phyloP scores from a whole-genome alignment of 2,888 invertebrate genomes.

The Clunio marinus region DNA sequence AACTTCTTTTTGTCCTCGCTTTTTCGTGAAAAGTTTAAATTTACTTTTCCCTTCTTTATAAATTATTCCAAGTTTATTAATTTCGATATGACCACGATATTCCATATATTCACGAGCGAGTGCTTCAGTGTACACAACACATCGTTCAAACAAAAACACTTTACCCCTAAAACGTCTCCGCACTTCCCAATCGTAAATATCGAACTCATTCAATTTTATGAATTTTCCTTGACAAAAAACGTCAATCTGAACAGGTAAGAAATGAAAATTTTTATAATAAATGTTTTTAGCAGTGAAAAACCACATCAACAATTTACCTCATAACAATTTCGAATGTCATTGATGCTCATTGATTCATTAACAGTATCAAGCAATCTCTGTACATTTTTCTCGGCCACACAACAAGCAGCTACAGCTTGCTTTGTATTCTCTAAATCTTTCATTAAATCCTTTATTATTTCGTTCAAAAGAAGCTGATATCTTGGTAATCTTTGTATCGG shows the following conservation, averaged over 20 bases:
- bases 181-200: slow-evolving; percentile 46
- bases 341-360: slow-evolving; percentile 50
- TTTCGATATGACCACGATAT: slow-evolving; percentile 50
- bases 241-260: slow-evolving; percentile 46
- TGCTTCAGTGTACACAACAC: slow-evolving; percentile 50
- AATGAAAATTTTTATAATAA: neutral
- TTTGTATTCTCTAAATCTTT: slow-evolving; percentile 42
- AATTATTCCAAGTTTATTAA: slow-evolving; percentile 48
- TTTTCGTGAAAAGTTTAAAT: slow-evolving; percentile 42
- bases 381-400: slow-evolving; percentile 49
- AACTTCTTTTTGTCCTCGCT: slow-evolving; percentile 47
- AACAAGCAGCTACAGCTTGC: slow-evolving; percentile 49
- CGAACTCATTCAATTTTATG: slow-evolving; percentile 49
- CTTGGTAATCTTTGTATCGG: slow-evolving; percentile 51
- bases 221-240: slow-evolving; percentile 50
- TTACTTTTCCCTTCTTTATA: slow-evolving; percentile 38
- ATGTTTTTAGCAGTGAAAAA: neutral
- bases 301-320: slow-evolving; percentile 43
- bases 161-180: slow-evolving; percentile 48
- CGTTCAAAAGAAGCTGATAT: slow-evolving; percentile 48
- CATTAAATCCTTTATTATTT: slow-evolving; percentile 47
- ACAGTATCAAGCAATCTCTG: slow-evolving; percentile 48
- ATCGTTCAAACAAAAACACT: slow-evolving; percentile 51
- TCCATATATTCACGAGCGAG: slow-evolving; percentile 47
- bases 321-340: slow-evolving; percentile 49